Evolutionary conservation across 1,140 invertebrate genomes (phyloP).

Genomic region (Sinella curviseta): DNA sequence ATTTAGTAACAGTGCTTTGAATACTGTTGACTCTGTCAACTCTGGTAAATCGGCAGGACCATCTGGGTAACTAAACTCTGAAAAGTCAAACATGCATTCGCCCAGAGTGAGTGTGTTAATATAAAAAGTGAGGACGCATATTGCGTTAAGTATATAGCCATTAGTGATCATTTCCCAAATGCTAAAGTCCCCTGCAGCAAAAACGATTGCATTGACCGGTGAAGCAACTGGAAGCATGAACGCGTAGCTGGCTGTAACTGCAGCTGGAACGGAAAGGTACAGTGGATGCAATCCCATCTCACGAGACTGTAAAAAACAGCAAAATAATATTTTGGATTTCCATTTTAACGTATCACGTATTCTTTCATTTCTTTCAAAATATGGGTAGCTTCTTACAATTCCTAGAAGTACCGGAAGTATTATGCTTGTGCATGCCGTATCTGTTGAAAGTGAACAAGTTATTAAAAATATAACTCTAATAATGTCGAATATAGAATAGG

Average conservation of each 20-base stretch:
- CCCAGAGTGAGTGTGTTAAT: background rate
- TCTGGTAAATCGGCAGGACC: no score
- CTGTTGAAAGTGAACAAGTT: background rate
- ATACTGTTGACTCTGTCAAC: no score
- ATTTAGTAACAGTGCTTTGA: no score
- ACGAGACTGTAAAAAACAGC: background rate
- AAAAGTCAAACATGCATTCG: background rate
- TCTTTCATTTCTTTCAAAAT: background rate
- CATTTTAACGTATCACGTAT: constrained; percentile 29
- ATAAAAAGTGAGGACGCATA: background rate
- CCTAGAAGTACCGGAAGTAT: background rate
- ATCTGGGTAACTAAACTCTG: background rate
- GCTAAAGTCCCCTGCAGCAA: background rate
- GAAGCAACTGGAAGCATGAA: constrained; percentile 57
- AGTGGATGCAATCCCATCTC: background rate
- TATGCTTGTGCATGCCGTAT: background rate
- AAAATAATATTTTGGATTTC: no score
- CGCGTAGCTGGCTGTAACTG: background rate
- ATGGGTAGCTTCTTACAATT: background rate
- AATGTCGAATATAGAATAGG: background rate
- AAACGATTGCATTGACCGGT: constrained; percentile 65
- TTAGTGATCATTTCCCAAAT: constrained; percentile 6
- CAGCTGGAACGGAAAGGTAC: background rate
- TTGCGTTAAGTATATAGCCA: background rate
- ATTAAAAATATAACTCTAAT: no score